A percentile compares a stretch with the other conserved stretches of the same genome.
phyloP scores from a whole-genome alignment of 2,888 invertebrate genomes.

The Rhaphigaster nebulosa region DNA sequence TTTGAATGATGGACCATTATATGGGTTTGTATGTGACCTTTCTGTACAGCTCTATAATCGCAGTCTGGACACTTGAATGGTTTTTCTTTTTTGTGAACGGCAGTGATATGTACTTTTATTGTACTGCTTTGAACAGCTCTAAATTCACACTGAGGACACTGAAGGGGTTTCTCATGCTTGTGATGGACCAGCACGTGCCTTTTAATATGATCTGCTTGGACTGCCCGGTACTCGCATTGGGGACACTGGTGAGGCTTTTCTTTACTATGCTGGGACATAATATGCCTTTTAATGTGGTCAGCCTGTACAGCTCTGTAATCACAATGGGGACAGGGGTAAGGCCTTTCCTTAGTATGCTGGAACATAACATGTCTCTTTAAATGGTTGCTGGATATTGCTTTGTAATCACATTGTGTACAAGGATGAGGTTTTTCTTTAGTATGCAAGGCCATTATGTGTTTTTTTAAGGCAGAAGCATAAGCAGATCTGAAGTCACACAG shows the following conservation, averaged over 20 bases:
- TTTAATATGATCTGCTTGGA: slow-evolving; percentile 23
- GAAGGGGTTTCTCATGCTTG: slow-evolving; percentile 17
- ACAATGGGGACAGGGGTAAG: slow-evolving; percentile 16
- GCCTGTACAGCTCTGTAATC: slow-evolving; percentile 14
- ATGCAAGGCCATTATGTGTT: slow-evolving; percentile 25
- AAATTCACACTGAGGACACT: background rate
- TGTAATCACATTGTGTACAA: slow-evolving; percentile 11
- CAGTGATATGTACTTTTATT: slow-evolving; percentile 17
- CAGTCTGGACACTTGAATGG: slow-evolving; percentile 6
- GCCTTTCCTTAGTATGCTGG: slow-evolving; percentile 16
- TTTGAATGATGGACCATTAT: slow-evolving; percentile 24
- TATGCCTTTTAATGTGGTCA: slow-evolving; percentile 5
- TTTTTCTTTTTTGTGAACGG: slow-evolving; percentile 17
- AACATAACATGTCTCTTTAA: slow-evolving; percentile 35
- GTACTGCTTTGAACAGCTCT: slow-evolving; percentile 32
- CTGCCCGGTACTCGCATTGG: background rate
- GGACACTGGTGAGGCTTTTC: slow-evolving; percentile 4
- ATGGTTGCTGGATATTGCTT: background rate
- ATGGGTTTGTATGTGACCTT: slow-evolving; percentile 19
- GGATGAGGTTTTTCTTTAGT: slow-evolving; percentile 39
- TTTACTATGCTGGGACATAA: slow-evolving; percentile 11
- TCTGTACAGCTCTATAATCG: slow-evolving; percentile 1
- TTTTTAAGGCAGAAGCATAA: slow-evolving; percentile 4
- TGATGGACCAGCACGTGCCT: background rate
- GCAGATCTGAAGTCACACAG: background rate